Conservation (phyloP, 1,140 invertebrate species). For the Micrasema longulum region DNA sequence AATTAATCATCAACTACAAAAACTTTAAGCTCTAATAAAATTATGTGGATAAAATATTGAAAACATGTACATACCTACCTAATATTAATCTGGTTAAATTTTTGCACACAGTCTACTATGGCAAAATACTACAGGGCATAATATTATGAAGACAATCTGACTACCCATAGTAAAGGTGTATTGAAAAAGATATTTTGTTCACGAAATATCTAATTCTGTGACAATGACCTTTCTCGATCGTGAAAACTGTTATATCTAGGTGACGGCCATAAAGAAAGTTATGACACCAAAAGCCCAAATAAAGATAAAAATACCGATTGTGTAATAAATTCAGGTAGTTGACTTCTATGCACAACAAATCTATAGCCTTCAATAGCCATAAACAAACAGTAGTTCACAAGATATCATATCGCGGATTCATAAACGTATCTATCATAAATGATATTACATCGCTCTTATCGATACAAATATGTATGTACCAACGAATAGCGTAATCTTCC, state of each 20-base stretch:
- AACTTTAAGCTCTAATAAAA: no score
- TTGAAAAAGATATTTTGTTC: no score
- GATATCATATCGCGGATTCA: neutral
- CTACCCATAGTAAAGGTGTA: no score
- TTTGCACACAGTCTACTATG: no score
- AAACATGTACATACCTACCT: no score
- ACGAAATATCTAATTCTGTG: no score
- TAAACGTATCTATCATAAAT: constrained; percentile 11
- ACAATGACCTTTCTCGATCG: neutral
- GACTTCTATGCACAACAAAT: constrained; percentile 9
- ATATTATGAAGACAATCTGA: no score
- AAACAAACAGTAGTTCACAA: constrained; percentile 15
- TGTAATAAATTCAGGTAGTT: constrained; percentile 38
- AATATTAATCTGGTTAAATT: no score
- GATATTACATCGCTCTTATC: constrained; percentile 26
- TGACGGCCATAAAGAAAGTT: constrained; percentile 1
- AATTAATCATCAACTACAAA: no score
- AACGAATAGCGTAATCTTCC: constrained; percentile 13
- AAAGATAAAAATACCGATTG: constrained; percentile 24
- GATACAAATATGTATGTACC: neutral
- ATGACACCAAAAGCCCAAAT: neutral
- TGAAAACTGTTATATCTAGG: neutral
- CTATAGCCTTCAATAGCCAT: constrained; percentile 22
- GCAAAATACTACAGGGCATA: no score
- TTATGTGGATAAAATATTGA: no score